Conservation (phyloP, 2,797 vertebrate species). For the Pampus argenteus region DNA sequence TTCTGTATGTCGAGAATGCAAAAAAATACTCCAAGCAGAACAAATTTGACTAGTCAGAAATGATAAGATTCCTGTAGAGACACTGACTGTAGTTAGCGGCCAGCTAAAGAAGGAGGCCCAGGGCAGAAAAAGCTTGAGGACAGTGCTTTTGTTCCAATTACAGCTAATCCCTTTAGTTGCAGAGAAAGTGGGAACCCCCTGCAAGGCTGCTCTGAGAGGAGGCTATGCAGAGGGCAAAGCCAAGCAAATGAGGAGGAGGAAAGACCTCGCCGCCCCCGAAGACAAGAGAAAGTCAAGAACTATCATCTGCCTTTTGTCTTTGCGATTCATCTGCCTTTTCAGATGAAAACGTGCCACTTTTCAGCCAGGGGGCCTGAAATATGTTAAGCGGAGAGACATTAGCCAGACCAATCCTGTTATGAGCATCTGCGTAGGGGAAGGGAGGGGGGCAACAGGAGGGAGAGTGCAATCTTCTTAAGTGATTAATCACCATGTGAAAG, state of each 20-base stretch:
- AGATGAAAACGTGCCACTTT: conserved; percentile 80
- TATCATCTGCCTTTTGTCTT: conserved; percentile 81
- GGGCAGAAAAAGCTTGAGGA: conserved; percentile 50
- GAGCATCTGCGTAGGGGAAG: conserved; percentile 57
- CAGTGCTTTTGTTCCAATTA: conserved; percentile 76
- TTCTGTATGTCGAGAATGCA: too few species aligned
- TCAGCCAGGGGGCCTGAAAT: conserved; percentile 65
- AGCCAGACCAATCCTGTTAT: conserved; percentile 85
- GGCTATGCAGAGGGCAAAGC: conserved; percentile 43
- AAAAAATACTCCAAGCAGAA: conserved; percentile 34
- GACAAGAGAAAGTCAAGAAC: conserved; percentile 69
- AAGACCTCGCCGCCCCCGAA: neutral
- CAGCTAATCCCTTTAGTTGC: conserved; percentile 78
- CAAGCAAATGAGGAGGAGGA: conserved; percentile 25
- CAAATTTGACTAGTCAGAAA: conserved; percentile 41
- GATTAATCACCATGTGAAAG: conserved; percentile 86
- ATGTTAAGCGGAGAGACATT: conserved; percentile 79
- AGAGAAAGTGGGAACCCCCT: conserved; percentile 74
- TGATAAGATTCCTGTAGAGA: conserved; percentile 44
- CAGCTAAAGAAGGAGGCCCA: conserved; percentile 37
- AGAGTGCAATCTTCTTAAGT: conserved; percentile 81
- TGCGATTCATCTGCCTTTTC: conserved; percentile 71
- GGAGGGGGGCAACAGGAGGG: neutral
- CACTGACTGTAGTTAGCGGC: conserved; percentile 42
- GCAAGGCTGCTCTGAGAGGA: conserved; percentile 42